Evolutionary conservation across 2,113 vertebrate species (phyloP).

Genomic region (Prionailurus viverrinus): DNA sequence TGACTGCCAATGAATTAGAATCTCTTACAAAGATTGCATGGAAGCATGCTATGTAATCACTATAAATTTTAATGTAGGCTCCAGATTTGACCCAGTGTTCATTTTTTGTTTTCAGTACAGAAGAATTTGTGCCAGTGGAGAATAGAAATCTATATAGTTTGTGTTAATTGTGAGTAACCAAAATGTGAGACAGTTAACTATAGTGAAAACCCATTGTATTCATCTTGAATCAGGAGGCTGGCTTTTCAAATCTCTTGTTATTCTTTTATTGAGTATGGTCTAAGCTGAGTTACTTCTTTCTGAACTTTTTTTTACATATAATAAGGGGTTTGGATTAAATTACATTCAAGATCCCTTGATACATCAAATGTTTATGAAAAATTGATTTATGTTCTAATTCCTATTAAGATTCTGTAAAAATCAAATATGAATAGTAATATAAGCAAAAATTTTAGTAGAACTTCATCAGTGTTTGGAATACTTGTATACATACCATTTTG

Average conservation of each 20-base stretch:
- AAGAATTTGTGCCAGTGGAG: not conserved
- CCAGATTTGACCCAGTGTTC: not conserved
- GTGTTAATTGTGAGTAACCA: conserved; percentile 43
- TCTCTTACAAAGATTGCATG: not conserved
- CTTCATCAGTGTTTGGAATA: conserved; percentile 35
- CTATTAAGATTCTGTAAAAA: conserved; percentile 29
- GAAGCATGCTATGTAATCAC: not conserved
- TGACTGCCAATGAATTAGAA: conserved; percentile 20
- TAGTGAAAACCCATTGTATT: conserved; percentile 10
- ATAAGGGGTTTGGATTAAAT: not conserved
- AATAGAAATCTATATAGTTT: not conserved
- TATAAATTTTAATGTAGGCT: conserved; percentile 19
- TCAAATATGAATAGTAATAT: not conserved
- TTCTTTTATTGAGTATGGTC: conserved; percentile 33
- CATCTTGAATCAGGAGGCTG: conserved; percentile 23
- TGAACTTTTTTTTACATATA: not conserved
- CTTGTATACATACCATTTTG: not conserved
- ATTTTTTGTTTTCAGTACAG: conserved; percentile 44
- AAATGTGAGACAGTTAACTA: not conserved
- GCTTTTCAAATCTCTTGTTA: not conserved
- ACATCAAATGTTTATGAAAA: conserved; percentile 40
- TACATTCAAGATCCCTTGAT: not conserved
- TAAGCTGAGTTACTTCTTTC: conserved; percentile 26
- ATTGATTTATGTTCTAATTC: conserved; percentile 3
- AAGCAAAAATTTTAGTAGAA: conserved; percentile 38